Evolutionary conservation across 2,888 invertebrate species (phyloP), one percentile per base, ranked within the genome.

Genomic region (Marronus borbonicus): DNA sequence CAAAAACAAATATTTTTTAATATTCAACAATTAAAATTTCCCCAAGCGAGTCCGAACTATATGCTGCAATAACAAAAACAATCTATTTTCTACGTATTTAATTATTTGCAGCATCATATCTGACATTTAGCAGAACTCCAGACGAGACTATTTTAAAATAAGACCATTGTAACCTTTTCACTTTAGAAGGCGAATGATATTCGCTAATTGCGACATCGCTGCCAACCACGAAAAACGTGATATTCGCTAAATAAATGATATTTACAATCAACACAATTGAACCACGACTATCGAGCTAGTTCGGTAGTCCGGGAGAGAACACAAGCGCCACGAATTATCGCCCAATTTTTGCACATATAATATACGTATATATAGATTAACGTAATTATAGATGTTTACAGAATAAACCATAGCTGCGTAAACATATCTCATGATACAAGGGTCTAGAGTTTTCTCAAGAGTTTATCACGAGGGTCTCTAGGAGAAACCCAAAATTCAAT

Each of bases 231-330:
- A 58, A 58, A 58, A 58, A 58, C 52, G 52, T 52, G 20, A 17
- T 5, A 58, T 17, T 58, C 20, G 8, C 17, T 0, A 58, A 58
- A 58, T 58, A 8, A 58, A 58, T 58, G 55, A 58, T 58, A 20
- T 58, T 58, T 58, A 58, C 55, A 58, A 58, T 58, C 55, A 58
- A 17, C 20, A 17, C 4, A 58, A 20, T 58, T 58, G 55, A 58
- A n/a, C 55, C 55, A 17, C 8, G 55, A 20, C 55, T 58, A 58
- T 58, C 55, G 5, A 36, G 20, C 20, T 58, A 58, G 17, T 58
- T 58, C 20, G 20, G 55, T 17, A 58, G 20, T 58, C 17, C 17
- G 20, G 20, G 17, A 24, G 20, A 17, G 55, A 58, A n/a, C 17
- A 17, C 17, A 52, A 52, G 52, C 52, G 52, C 52, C 52, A 52